These are phyloP conservation scores for Pseudanteris insignis DNA, from an alignment of 2,888 invertebrate genomes.

Conservation along the genomic window DNA sequence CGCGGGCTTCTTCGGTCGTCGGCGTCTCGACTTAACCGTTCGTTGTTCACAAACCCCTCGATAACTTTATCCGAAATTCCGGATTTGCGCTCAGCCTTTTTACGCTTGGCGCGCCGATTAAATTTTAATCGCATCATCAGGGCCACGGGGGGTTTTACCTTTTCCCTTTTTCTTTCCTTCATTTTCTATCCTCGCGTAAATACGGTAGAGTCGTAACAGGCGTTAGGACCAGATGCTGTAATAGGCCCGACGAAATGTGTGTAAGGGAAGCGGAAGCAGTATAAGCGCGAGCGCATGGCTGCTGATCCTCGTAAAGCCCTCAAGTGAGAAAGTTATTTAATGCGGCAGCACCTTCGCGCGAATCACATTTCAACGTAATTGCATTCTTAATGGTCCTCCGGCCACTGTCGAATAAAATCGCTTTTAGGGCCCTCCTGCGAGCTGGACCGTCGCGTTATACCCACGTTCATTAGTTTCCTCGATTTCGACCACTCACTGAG, in stretches of 20 bases:
- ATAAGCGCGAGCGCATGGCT: constrained; percentile 10
- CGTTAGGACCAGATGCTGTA: constrained; percentile 16
- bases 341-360: constrained; percentile 45
- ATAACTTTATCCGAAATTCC: too few relatives aligned
- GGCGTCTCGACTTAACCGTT: too few relatives aligned
- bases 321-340: constrained; percentile 42
- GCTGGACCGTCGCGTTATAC: constrained; percentile 30
- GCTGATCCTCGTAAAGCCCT: constrained; percentile 31
- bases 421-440: constrained; percentile 53
- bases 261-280: constrained; percentile 15
- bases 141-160: too few relatives aligned
- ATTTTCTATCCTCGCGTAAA: too few relatives aligned
- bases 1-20: not conserved
- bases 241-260: constrained; percentile 17
- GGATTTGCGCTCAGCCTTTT: too few relatives aligned
- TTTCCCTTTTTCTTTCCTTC: too few relatives aligned
- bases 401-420: constrained; percentile 56
- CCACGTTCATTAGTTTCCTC: constrained; percentile 37
- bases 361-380: constrained; percentile 58
- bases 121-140: too few relatives aligned
- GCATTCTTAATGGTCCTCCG: constrained; percentile 57
- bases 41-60: too few relatives aligned
- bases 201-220: constrained; percentile 10
- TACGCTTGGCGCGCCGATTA: too few relatives aligned
- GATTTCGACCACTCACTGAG: constrained; percentile 19